Evolutionary conservation across 2,797 vertebrate species (phyloP).

Genomic region (Tympanoctomys barrerae): DNA sequence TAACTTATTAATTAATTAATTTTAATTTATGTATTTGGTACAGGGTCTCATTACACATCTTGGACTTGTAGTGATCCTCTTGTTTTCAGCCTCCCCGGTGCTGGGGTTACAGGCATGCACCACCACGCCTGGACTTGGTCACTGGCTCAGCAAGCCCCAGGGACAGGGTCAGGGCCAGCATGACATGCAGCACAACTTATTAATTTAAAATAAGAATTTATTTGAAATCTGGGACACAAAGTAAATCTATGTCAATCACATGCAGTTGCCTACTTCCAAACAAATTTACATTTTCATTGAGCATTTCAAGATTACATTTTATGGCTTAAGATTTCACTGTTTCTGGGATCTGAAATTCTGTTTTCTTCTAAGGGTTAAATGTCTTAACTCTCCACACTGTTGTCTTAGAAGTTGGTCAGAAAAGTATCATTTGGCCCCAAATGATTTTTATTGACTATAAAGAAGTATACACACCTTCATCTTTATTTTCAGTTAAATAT

Average conservation of each 20-base stretch:
- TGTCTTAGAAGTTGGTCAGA: slow-evolving; percentile 34
- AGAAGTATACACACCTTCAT: background rate
- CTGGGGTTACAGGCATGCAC: no score
- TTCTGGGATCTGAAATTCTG: slow-evolving; percentile 6
- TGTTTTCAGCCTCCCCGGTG: no score
- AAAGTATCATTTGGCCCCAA: slow-evolving; percentile 34
- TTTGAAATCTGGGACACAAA: slow-evolving; percentile 23
- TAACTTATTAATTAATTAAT: background rate
- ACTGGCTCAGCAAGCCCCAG: no score
- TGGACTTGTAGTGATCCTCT: no score
- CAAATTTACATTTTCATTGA: background rate
- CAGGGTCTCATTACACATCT: no score
- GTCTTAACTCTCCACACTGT: background rate
- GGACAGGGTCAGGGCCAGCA: no score
- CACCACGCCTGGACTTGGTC: no score
- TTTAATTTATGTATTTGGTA: no score
- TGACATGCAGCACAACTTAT: background rate
- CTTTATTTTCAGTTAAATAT: slow-evolving; percentile 33
- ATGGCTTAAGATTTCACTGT: background rate
- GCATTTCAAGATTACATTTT: slow-evolving; percentile 25
- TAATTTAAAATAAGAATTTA: slow-evolving; percentile 55
- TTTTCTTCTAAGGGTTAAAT: slow-evolving; percentile 38
- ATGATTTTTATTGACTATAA: slow-evolving; percentile 1
- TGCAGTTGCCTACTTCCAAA: background rate
- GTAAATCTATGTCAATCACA: slow-evolving; percentile 9